phyloP scores from a whole-genome alignment of 2,113 vertebrate species.

The Takifugu bimaculatus region DNA sequence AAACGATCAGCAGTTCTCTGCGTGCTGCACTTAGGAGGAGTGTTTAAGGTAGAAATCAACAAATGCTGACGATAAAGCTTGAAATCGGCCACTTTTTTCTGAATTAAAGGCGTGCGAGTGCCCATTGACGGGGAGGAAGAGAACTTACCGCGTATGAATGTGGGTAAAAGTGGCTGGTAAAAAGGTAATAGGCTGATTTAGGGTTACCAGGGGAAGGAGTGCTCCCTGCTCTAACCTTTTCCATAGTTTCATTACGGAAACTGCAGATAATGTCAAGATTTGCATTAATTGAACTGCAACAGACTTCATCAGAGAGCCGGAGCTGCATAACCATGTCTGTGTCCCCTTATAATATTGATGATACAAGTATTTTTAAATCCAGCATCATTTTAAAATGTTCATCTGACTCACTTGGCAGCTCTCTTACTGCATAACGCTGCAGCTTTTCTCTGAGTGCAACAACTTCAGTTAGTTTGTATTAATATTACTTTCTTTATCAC shows the following conservation, averaged over 20 bases:
- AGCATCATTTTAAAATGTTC: no score
- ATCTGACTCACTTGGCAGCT: no score
- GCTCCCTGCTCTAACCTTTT: neutral
- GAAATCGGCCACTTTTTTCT: no score
- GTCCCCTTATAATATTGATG: conserved; percentile 8
- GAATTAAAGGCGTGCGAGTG: no score
- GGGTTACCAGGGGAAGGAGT: neutral
- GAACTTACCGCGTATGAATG: neutral
- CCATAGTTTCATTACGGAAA: no score
- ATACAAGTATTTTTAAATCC: conserved; percentile 5
- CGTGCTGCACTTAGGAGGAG: no score
- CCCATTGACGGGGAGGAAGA: no score
- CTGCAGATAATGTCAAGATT: conserved; percentile 46
- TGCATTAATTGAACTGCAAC: conserved; percentile 50
- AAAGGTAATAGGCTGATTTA: neutral
- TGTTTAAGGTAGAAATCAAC: neutral
- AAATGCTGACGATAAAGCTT: neutral
- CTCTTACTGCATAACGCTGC: no score
- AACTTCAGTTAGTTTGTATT: no score
- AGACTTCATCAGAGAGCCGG: conserved; percentile 1
- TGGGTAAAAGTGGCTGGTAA: neutral
- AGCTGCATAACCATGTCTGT: conserved; percentile 10
- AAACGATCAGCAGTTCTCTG: no score
- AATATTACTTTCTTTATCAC: no score
- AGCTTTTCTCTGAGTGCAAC: no score